Evolutionary conservation across 2,113 vertebrate species (phyloP), one percentile per base, ranked within the genome.

Genomic region (Cromileptes altivelis): DNA sequence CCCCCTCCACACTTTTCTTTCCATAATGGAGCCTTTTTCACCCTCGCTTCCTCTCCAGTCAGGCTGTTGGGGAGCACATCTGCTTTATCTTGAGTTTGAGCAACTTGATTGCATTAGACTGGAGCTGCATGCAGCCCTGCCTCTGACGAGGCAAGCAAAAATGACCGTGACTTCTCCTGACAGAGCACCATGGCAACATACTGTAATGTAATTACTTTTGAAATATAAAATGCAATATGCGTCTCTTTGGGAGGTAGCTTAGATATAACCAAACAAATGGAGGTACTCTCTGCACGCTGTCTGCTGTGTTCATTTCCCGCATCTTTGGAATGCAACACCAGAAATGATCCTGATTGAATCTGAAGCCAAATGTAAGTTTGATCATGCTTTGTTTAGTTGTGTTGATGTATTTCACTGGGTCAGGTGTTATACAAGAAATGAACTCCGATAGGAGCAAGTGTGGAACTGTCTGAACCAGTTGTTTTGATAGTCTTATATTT

Each of bases 201-300:
- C 92, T 78, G 75, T 94, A 93, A 93, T 92, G 91, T 92, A 88
- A 93, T 96, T 95, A 94, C 81, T 93, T 95, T 82, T 94, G 91
- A 94, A 93, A 95, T 93, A 92, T 90, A 86, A 93, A 94, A 94
- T 93, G 85, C 88, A 89, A 90, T 90, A 85, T 86, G 92, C 79
- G 75, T 84, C 85, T 94, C 90, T 78, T 88, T 81, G 85, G 88
- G 88, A 94, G 84, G 78, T 75, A 72, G 85, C 87, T 78, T 70
- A 77, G 85, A 92, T 91, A 85, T 82, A 84, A 87, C 84, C 81
- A 88, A 86, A 89, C 86, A 82, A 92, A 91, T 30, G 61, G 81
- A 81, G 67, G 71, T 76, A 72, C 53, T 71, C 75, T 79, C 40
- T 82, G 65, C 78, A 68, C 64, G 15, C 64, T 75, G 62, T 8